phyloP scores from a whole-genome alignment of 2,797 vertebrate genomes.

The Sebastes dallii region DNA sequence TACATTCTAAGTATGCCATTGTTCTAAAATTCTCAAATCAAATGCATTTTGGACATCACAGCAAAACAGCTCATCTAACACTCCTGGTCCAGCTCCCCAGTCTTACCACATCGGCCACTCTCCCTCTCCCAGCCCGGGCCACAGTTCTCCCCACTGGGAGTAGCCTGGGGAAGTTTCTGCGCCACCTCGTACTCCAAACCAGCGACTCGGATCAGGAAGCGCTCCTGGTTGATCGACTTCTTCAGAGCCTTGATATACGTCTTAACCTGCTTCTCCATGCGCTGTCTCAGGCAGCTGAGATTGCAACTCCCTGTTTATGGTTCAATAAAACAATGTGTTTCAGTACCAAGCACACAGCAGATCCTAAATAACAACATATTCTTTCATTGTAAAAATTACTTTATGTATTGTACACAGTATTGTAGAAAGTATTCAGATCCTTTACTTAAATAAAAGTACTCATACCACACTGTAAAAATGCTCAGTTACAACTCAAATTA shows the following conservation, averaged over 20 bases:
- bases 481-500: too few species aligned
- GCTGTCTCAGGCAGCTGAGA: conserved; percentile 92
- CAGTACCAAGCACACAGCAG: background rate
- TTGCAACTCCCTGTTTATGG: conserved; percentile 87
- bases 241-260: conserved; percentile 94
- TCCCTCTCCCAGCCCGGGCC: conserved; percentile 90
- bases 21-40: background rate
- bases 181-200: conserved; percentile 96
- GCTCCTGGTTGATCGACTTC: conserved; percentile 98
- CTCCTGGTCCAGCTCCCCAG: conserved; percentile 14
- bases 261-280: conserved; percentile 93
- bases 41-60: background rate
- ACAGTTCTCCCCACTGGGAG: conserved; percentile 78
- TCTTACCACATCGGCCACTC: conserved; percentile 94
- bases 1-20: background rate
- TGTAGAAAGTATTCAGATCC: background rate
- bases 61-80: background rate
- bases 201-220: conserved; percentile 93
- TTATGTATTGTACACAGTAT: background rate
- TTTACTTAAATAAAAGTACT: background rate
- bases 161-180: conserved; percentile 86
- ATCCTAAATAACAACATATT: too few species aligned
- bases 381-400: background rate
- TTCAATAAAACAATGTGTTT: background rate
- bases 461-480: background rate